Percentiles rank a stretch among this genome's conserved stretches.
These are phyloP conservation scores for Brenthis daphne DNA, from an alignment of 2,888 invertebrate genomes.

Conservation along the genomic window DNA sequence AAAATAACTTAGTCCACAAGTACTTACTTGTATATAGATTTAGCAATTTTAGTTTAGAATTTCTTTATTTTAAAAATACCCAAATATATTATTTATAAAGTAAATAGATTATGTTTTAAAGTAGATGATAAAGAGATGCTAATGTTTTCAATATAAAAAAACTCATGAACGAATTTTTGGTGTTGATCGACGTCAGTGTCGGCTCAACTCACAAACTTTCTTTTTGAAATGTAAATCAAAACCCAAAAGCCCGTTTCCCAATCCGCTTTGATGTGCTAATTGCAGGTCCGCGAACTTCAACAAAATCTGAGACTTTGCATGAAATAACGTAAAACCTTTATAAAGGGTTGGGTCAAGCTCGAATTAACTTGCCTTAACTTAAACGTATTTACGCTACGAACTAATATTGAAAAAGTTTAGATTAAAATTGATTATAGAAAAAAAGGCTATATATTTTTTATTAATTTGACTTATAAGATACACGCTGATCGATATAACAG, in stretches of 20 bases:
- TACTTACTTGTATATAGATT: too few relatives aligned
- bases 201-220: slow-evolving; percentile 51
- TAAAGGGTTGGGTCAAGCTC: slow-evolving; percentile 21
- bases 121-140: slow-evolving; percentile 6
- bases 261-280: slow-evolving; percentile 77
- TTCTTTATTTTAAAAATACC: too few relatives aligned
- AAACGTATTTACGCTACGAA: neutral
- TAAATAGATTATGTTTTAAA: neutral
- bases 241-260: slow-evolving; percentile 63
- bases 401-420: neutral
- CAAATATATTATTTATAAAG: too few relatives aligned
- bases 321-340: slow-evolving; percentile 39
- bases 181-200: slow-evolving; percentile 41
- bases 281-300: slow-evolving; percentile 57
- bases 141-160: slow-evolving; percentile 23
- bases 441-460: too few relatives aligned
- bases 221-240: slow-evolving; percentile 78
- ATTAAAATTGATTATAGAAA: too few relatives aligned
- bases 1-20: too few relatives aligned
- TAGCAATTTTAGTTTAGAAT: too few relatives aligned
- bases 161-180: slow-evolving; percentile 21
- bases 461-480: too few relatives aligned
- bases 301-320: slow-evolving; percentile 59
- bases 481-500: too few relatives aligned
- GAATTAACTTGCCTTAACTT: slow-evolving; percentile 1